phyloP scores from a whole-genome alignment of 2,888 invertebrate genomes.

The Athalia circularis region DNA sequence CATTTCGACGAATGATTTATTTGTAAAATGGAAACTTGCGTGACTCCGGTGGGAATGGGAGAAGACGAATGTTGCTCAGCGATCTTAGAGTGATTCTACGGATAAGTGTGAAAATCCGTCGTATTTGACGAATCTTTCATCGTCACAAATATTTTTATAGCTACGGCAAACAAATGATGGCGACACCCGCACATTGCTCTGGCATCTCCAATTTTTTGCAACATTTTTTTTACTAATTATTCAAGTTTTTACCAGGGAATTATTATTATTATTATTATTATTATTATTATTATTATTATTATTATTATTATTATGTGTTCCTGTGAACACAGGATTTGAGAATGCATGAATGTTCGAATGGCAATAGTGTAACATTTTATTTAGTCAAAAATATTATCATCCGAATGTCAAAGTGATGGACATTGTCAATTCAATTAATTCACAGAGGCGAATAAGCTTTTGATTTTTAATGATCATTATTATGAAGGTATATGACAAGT shows the following conservation, averaged over 20 bases:
- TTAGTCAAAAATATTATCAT: constrained; percentile 45
- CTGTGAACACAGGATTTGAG: constrained; percentile 70
- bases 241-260: constrained; percentile 5
- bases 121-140: constrained; percentile 32
- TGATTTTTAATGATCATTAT: constrained; percentile 56
- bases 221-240: not conserved
- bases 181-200: constrained; percentile 38
- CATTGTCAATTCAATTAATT: constrained; percentile 58
- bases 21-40: too few relatives aligned
- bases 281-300: constrained; percentile 21
- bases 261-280: constrained; percentile 7
- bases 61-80: too few relatives aligned
- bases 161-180: constrained; percentile 26
- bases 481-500: not conserved
- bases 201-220: constrained; percentile 2
- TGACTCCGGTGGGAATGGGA: too few relatives aligned
- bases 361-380: not conserved
- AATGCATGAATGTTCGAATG: not conserved
- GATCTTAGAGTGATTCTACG: not conserved
- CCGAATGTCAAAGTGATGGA: constrained; percentile 55
- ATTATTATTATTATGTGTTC: constrained; percentile 46
- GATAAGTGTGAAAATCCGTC: not conserved
- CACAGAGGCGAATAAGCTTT: constrained; percentile 61
- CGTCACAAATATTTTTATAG: constrained; percentile 19
- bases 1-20: too few relatives aligned